Evolutionary conservation across 2,113 vertebrate genomes (phyloP), one percentile per base, ranked within the genome.

Genomic region (Pithys albifrons): DNA sequence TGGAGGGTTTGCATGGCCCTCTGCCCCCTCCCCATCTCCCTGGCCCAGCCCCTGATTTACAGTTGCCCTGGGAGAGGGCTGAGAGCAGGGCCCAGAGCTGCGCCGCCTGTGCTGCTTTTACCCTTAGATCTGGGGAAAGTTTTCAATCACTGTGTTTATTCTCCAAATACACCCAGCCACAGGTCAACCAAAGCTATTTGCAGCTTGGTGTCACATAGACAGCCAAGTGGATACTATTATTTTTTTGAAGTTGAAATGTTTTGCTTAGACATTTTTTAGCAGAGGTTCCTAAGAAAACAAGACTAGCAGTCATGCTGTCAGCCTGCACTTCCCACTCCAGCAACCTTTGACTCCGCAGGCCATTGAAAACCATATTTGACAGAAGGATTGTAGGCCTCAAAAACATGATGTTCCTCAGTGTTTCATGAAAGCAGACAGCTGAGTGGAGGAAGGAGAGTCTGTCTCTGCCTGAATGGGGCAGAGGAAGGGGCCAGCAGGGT

Each of bases 201-300:
- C 93, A 78, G 76, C 35, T 91, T 91, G 64, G 35, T 88, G 80
- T 91, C 72, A 29, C 73, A n/a, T 2, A 91, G 88, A 95, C 85
- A 95, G 94, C 83, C 93, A 84, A 95, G 91, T 49, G 91, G 91
- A 92, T 95, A 39, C 79, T 84, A 22, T 58, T 76, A 58, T 93
- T 95, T 92, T 95, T 96, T 95, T 93, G 43, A 95, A 95, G 89
- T 74, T 89, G 84, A 95, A 95, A 69, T 96, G 93, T 97, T 96
- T 96, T 89, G 45, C 51, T 93, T 89, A 52, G 86, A 82, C 91
- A 85, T 95, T 91, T 97, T 92, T 96, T 59, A 91, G 93, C 80
- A 0, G 86, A 84, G 69, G 69, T 95, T 97, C 94, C 91, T 93
- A 96, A 93, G 93, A 95, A 97, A 96, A 97, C 86, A 97, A 78